These are phyloP conservation scores for Puntigrus tetrazona DNA, from an alignment of 2,113 vertebrate genomes.

Conservation along the genomic window DNA sequence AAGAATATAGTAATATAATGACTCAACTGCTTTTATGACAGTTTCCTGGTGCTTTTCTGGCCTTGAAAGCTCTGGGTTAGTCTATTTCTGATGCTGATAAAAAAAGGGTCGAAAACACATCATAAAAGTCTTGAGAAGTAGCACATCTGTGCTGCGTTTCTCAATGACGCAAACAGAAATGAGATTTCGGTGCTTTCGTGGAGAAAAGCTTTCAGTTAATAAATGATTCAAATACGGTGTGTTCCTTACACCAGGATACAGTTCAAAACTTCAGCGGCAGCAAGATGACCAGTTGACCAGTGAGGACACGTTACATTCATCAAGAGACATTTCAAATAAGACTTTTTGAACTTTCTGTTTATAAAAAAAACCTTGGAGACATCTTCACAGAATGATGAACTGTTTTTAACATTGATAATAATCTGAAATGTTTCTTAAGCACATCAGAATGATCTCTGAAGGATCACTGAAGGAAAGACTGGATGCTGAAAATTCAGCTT, in stretches of 20 bases:
- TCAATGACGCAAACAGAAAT: background rate
- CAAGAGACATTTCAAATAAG: background rate
- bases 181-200: background rate
- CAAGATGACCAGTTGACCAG: background rate
- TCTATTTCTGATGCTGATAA: background rate
- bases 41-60: background rate
- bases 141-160: background rate
- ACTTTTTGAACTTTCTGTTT: background rate
- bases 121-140: background rate
- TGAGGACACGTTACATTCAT: background rate
- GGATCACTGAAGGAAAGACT: background rate
- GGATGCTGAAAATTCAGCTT: background rate
- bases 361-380: no score
- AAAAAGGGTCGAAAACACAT: background rate
- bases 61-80: background rate
- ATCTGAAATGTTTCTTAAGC: background rate
- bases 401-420: background rate
- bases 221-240: background rate
- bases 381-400: background rate
- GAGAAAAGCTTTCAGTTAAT: background rate
- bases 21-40: background rate
- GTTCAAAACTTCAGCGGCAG: background rate
- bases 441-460: background rate
- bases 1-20: background rate
- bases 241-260: background rate